Evolutionary conservation across 2,113 vertebrate genomes (phyloP), one percentile per base, ranked within the genome.

Genomic region (Panurus biarmicus): DNA sequence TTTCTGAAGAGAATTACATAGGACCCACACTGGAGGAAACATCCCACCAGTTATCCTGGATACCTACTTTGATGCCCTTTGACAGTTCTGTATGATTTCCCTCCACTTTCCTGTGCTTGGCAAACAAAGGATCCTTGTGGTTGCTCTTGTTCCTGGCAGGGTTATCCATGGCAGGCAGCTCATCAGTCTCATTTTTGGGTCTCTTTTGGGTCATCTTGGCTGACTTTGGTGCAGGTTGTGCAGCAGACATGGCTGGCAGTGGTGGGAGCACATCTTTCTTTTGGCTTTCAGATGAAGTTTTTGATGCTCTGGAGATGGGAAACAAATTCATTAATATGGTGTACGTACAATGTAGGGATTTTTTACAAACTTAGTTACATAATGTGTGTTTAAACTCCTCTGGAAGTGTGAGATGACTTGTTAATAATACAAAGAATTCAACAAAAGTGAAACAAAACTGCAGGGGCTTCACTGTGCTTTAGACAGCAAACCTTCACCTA

Each of bases 41-140:
- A 31, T 10, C 20, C 45, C 4, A 2, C 10, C 33, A 11, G 4
- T 12, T 13, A 6, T 3, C 29, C 10, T 1, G 3, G 64, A 50
- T 42, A 89, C 97, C 61, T 96, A 98, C 98, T 97, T 93, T 98
- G 91, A 79, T 72, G 24, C 64, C 96, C 42, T 97, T 92, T 0
- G 81, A 70, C 48, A 77, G 91, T 38, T 98, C 97, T 0, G 50
- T 24, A 26, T 70, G 82, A 79, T 97, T 98, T 71, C 77, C 97
- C 36, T 97, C 97, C 74, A 88, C 94, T 94, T 97, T 98, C 95
- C 96, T 98, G 97, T 98, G 98, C 97, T 98, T 99, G 88, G 90
- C 12, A 53, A n/a, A 67, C 23, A 95, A 72, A 36, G 90, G 88
- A 53, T 97, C 96, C 53, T 94, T 97, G 54, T 86, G 89, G 90